Base-by-base conservation (phyloP, 2,888 invertebrate species). In the Drosophila imparisetae region DNA sequence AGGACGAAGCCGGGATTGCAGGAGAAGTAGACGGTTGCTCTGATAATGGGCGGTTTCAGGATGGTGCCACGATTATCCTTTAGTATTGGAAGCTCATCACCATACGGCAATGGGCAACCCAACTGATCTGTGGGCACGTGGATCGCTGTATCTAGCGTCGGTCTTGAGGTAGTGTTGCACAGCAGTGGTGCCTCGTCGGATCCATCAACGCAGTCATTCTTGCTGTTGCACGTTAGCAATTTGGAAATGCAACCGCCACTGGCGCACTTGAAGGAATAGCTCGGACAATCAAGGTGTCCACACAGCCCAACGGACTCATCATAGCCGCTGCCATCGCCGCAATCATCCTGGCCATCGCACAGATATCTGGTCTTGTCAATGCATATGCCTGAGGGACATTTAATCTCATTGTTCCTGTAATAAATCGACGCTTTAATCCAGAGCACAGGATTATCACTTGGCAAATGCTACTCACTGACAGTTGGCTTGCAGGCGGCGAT, bases 351-450 rank as follows among this genome's bases (percentile, higher is more conserved):
- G 32, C 86, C 86, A 29, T 87, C 65, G 63, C 86, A 87, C 45
- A 88, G 27, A 7, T 32, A 66, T 5, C 4, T 58, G 7, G n/a
- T 61, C 60, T 77, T 86, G 29, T 83, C 83, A 27, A 87, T 64
- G 62, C 86, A 87, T 32, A 89, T 86, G 15, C 87, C 87, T 0
- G 84, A 78, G 0, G 87, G 86, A 32, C 86, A 87, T 36, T 78
- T 81, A 18, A 87, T 62, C 57, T 90, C 90, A 38, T 80, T 68
- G 0, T 50, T 54, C 32, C 89, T 90, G 61, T 30, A 65, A 54
- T 13, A 4, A 49, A 32, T 0, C 18, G 2, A 30, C 15, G 18
- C 27, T 15, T n/a, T 18, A 18, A 13, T 18, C 34, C 15, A 3
- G 7, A 10, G 2, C 10, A 49, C 4, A 27, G 7, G 7, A 13